These are phyloP conservation scores for Chaetodon auriga DNA, from an alignment of 2,113 vertebrate species.

Conservation along the genomic window DNA sequence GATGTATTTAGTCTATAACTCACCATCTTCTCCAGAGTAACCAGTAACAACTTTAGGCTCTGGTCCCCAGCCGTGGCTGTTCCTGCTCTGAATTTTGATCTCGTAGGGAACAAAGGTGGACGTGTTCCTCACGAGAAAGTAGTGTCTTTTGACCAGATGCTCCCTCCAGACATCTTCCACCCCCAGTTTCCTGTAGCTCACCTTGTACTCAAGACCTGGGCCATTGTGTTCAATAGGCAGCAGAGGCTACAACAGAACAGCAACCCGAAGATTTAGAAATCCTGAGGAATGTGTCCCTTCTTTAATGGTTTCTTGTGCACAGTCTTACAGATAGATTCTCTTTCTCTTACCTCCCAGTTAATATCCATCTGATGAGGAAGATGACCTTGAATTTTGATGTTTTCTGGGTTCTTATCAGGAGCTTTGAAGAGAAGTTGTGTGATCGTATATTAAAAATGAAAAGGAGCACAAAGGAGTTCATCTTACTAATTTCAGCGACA, in stretches of 20 bases:
- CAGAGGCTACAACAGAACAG: slow-evolving; percentile 85
- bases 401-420: slow-evolving; percentile 94
- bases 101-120: slow-evolving; percentile 93
- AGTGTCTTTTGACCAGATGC: slow-evolving; percentile 87
- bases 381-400: slow-evolving; percentile 90
- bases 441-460: not conserved
- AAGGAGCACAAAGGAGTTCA: not conserved
- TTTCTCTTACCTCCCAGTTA: slow-evolving; percentile 91
- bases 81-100: slow-evolving; percentile 92
- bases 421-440: slow-evolving; percentile 82
- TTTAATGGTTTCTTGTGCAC: not conserved
- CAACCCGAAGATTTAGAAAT: not conserved
- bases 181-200: slow-evolving; percentile 90
- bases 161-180: slow-evolving; percentile 87
- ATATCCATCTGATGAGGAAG: slow-evolving; percentile 95
- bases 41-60: slow-evolving; percentile 88
- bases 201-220: slow-evolving; percentile 92
- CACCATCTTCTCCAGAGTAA: slow-evolving; percentile 95
- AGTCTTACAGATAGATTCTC: not conserved
- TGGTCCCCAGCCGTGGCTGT: slow-evolving; percentile 89
- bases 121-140: slow-evolving; percentile 87
- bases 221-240: slow-evolving; percentile 89
- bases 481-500: not conserved
- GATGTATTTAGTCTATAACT: slow-evolving; percentile 62
- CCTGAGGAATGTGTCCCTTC: not conserved